phyloP scores from a whole-genome alignment of 2,888 invertebrate genomes.

The Lithophane leautieri region DNA sequence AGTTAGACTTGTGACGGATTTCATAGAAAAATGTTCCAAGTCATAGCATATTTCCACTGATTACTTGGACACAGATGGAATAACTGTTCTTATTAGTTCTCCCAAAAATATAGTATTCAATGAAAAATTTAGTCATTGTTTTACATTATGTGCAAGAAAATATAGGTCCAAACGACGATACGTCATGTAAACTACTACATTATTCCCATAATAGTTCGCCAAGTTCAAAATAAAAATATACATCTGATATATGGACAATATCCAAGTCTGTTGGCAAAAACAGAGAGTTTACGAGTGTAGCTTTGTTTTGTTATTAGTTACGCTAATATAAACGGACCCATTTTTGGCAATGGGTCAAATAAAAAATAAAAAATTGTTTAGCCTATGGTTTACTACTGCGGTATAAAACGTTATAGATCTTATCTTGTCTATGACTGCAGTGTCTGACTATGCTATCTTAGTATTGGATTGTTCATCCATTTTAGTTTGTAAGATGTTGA shows the following conservation, averaged over 20 bases:
- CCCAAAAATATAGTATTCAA: not conserved
- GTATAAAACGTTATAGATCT: slow-evolving; percentile 3
- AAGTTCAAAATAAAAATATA: slow-evolving; percentile 46
- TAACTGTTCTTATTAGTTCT: not conserved
- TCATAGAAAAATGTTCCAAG: not conserved
- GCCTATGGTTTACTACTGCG: slow-evolving; percentile 34
- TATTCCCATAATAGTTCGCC: slow-evolving; percentile 24
- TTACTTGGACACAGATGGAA: not conserved
- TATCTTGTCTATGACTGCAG: slow-evolving; percentile 19
- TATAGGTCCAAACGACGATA: slow-evolving; percentile 10
- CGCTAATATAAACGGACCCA: slow-evolving; percentile 35
- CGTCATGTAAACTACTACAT: slow-evolving; percentile 37
- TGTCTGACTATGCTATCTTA: not conserved
- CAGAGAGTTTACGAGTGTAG: slow-evolving; percentile 56
- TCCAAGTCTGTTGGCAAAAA: slow-evolving; percentile 63
- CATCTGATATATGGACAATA: slow-evolving; percentile 52
- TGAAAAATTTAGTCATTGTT: not conserved
- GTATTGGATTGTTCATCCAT: not conserved
- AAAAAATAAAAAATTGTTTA: slow-evolving; percentile 42
- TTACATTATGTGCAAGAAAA: not conserved
- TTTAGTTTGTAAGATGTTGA: slow-evolving; percentile 7
- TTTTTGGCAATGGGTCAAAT: slow-evolving; percentile 54
- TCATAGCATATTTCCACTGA: not conserved
- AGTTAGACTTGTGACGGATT: not conserved
- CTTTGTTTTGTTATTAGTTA: slow-evolving; percentile 51